phyloP scores from a whole-genome alignment of 2,113 vertebrate species.

The Callithrix jacchus region DNA sequence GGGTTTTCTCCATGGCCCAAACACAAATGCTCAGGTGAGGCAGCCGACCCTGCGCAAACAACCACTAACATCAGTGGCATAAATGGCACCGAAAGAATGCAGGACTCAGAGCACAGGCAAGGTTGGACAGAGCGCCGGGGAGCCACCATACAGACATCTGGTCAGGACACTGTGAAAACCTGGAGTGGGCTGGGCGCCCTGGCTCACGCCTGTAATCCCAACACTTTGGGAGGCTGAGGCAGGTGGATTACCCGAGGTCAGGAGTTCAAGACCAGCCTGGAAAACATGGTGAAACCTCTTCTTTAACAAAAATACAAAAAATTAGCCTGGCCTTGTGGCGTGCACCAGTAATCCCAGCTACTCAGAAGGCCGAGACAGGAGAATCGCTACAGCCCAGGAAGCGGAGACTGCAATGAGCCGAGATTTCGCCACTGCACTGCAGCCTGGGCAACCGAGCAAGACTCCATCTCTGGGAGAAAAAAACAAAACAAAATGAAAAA shows the following conservation, averaged over 20 bases:
- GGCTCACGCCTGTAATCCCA: background rate
- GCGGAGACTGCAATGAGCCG: background rate
- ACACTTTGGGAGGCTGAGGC: background rate
- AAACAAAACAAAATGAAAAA: background rate
- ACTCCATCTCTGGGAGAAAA: background rate
- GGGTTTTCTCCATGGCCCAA: background rate
- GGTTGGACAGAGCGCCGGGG: rapidly evolving
- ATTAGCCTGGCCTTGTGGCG: background rate
- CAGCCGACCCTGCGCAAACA: background rate
- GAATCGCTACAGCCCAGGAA: background rate
- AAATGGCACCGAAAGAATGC: rapidly evolving
- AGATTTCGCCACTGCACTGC: background rate
- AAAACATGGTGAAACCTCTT: background rate
- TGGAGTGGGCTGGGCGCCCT: too few relatives aligned
- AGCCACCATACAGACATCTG: background rate
- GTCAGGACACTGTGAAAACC: too few relatives aligned
- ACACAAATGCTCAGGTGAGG: background rate
- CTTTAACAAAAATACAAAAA: background rate
- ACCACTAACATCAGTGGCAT: rapidly evolving
- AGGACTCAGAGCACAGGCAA: background rate
- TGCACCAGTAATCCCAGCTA: background rate
- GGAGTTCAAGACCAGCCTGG: background rate
- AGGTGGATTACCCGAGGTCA: background rate
- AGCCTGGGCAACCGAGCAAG: background rate
- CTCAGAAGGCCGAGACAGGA: background rate